Evolutionary conservation across 2,797 vertebrate genomes (phyloP).

Genomic region (Vespertilio murinus): DNA sequence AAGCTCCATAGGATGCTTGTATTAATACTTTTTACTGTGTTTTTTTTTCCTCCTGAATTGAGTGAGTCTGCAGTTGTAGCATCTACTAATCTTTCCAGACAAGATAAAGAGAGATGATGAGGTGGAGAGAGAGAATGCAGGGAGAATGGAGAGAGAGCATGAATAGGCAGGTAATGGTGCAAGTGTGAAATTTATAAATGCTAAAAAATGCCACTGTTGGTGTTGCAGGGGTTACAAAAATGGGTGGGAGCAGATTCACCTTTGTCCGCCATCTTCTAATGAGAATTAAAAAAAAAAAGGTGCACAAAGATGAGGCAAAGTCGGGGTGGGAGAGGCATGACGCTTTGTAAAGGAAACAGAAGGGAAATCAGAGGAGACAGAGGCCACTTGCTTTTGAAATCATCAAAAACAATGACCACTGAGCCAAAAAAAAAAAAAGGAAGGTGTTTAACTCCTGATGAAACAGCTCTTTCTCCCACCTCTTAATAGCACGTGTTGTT

Average conservation of each 20-base stretch:
- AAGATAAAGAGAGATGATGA: not conserved
- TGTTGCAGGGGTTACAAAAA: not conserved
- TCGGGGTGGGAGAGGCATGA: not conserved
- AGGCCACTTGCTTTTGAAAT: not conserved
- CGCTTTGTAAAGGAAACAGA: not conserved
- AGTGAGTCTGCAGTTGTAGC: not conserved
- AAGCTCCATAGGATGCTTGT: not conserved
- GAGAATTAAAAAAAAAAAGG: not conserved
- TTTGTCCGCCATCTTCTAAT: not conserved
- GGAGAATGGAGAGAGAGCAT: not conserved
- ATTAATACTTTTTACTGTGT: not conserved
- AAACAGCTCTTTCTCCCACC: not conserved
- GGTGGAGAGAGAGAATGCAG: not conserved
- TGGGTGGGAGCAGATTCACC: not conserved
- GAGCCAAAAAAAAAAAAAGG: not conserved
- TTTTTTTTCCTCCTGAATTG: not conserved
- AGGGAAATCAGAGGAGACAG: not conserved
- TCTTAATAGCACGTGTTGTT: not conserved
- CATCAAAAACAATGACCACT: not conserved
- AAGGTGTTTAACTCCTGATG: not conserved
- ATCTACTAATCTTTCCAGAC: not conserved
- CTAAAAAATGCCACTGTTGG: not conserved
- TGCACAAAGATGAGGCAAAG: not conserved
- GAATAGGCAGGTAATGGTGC: not conserved
- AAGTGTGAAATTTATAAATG: not conserved